phyloP scores from a whole-genome alignment of 2,797 vertebrate species.

The Neopelma chrysocephalum region DNA sequence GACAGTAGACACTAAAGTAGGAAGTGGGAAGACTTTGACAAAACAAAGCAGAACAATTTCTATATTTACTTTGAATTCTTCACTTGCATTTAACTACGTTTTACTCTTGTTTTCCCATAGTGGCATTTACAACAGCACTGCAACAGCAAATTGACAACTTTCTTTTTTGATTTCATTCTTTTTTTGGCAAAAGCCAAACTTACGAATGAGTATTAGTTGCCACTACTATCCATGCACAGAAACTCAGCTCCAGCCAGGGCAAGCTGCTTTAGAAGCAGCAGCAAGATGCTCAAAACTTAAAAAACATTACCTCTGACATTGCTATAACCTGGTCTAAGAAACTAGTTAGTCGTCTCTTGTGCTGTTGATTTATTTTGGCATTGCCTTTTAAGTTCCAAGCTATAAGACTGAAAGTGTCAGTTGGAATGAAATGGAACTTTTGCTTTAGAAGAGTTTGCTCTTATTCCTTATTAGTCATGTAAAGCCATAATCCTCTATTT shows the following conservation, averaged over 20 bases:
- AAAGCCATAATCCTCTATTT: slow-evolving; percentile 27
- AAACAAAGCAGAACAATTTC: background rate
- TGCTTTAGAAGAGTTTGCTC: background rate
- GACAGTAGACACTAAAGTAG: background rate
- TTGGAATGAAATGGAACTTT: background rate
- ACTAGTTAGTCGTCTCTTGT: background rate
- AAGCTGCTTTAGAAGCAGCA: background rate
- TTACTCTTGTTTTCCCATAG: background rate
- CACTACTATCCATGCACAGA: background rate
- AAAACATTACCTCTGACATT: background rate
- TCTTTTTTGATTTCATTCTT: background rate
- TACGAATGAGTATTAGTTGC: background rate
- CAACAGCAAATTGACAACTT: background rate
- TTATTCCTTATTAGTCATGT: background rate
- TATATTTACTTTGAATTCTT: background rate
- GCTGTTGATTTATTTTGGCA: background rate
- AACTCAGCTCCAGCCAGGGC: background rate
- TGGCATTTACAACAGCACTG: background rate
- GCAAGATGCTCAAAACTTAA: background rate
- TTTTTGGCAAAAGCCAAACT: background rate
- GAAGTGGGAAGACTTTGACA: background rate
- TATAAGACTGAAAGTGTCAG: background rate
- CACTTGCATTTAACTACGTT: background rate
- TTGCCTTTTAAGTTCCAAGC: background rate
- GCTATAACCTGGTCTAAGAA: background rate